A percentile compares a stretch with the other conserved stretches of the same genome.
These are phyloP conservation scores for Tetramorium alpestre DNA, from an alignment of 1,140 invertebrate species.

Conservation along the genomic window DNA sequence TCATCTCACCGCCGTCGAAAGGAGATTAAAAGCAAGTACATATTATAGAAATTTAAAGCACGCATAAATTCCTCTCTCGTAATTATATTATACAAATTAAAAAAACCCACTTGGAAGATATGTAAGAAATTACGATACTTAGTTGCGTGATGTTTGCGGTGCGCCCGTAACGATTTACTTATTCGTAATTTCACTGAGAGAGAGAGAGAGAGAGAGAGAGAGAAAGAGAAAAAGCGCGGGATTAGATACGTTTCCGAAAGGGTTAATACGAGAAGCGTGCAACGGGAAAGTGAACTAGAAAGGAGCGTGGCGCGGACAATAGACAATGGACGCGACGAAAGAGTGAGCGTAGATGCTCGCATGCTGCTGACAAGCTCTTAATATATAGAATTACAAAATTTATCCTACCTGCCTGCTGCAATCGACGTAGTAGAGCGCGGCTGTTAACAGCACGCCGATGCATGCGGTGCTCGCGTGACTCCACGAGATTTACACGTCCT, in stretches of 20 bases:
- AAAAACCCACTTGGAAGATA: background rate
- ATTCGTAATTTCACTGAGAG: conserved; percentile 28
- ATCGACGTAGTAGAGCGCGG: conserved; percentile 14
- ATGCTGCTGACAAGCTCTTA: background rate
- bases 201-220: background rate
- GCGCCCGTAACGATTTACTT: conserved; percentile 9
- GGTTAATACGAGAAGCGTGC: conserved; percentile 35
- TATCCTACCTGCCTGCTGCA: background rate
- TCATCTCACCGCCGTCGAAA: background rate
- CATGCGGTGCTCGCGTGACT: conserved; percentile 14
- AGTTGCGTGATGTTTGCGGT: background rate
- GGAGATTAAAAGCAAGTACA: background rate
- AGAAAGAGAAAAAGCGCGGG: background rate
- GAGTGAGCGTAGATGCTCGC: conserved; percentile 21
- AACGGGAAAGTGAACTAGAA: conserved; percentile 54
- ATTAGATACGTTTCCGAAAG: conserved; percentile 18
- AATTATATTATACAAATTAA: conserved; percentile 20
- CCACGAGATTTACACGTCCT: background rate
- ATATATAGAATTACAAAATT: conserved; percentile 43
- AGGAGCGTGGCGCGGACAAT: conserved; percentile 41
- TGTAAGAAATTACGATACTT: conserved; percentile 19
- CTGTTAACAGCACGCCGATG: background rate
- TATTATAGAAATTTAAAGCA: background rate
- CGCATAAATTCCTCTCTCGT: background rate
- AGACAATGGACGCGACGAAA: conserved; percentile 47